Evolutionary conservation across 2,113 vertebrate species (phyloP).

Genomic region (Lipotes vexillifer): DNA sequence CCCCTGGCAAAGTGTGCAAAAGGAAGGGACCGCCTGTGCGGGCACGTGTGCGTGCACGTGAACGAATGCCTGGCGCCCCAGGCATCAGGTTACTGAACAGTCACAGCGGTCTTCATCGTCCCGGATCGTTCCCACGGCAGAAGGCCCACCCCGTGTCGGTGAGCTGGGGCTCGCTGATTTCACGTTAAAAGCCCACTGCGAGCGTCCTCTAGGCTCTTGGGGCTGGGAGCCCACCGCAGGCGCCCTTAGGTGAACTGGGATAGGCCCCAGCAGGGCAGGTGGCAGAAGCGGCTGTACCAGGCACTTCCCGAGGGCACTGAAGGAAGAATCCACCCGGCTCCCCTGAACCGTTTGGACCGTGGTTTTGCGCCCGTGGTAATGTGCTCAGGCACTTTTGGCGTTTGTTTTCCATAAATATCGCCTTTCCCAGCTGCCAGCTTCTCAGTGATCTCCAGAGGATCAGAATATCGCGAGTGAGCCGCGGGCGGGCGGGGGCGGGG

Average conservation of each 20-base stretch:
- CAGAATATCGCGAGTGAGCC: neutral
- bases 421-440: neutral
- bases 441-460: neutral
- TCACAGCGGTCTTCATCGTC: rapidly evolving
- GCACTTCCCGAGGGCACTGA: rapidly evolving
- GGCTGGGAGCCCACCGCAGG: rapidly evolving
- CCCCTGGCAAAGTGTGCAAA: neutral
- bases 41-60: rapidly evolving
- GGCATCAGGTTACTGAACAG: neutral
- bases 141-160: no score
- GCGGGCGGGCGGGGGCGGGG: neutral
- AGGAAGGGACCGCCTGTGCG: neutral
- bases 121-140: rapidly evolving
- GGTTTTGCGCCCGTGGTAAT: rapidly evolving
- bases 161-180: neutral
- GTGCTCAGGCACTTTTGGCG: neutral
- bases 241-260: neutral
- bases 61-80: rapidly evolving
- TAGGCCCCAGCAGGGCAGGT: neutral
- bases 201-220: rapidly evolving
- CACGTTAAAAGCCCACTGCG: rapidly evolving
- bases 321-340: rapidly evolving
- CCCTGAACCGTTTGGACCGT: rapidly evolving
- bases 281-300: neutral
- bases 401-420: neutral